These are phyloP conservation scores for Lytechinus pictus DNA, from an alignment of 35 echinoderm and acorn worm genomes.

Conservation along the genomic window DNA sequence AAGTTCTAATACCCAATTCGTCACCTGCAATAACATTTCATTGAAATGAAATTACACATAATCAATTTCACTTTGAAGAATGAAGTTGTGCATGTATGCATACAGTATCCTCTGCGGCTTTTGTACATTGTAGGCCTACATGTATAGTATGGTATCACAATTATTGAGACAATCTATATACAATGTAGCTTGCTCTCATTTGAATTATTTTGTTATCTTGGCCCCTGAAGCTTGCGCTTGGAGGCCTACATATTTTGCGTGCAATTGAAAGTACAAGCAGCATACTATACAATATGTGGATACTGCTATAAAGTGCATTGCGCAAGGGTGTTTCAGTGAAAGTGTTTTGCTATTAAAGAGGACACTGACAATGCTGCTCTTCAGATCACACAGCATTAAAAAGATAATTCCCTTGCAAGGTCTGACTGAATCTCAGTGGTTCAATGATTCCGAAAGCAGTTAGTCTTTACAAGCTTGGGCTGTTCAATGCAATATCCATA, in stretches of 20 bases:
- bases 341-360: too few species aligned
- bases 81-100: background rate
- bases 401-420: background rate
- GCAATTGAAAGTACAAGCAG: background rate
- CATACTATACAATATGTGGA: too few species aligned
- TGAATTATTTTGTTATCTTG: background rate
- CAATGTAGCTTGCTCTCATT: background rate
- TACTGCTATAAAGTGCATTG: too few species aligned
- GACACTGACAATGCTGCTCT: too few species aligned
- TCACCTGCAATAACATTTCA: conserved; percentile 18
- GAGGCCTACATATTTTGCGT: background rate
- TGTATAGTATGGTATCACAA: background rate
- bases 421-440: background rate
- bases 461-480: too few species aligned
- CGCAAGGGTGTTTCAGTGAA: too few species aligned
- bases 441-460: background rate
- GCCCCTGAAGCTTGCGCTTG: too few species aligned
- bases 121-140: background rate
- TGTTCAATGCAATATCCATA: background rate
- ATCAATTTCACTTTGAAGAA: background rate
- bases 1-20: background rate
- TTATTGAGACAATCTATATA: background rate
- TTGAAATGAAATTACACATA: background rate
- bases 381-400: too few species aligned
- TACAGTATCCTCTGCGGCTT: background rate